phyloP scores from a whole-genome alignment of 2,797 vertebrate genomes.

The Fratercula arctica region DNA sequence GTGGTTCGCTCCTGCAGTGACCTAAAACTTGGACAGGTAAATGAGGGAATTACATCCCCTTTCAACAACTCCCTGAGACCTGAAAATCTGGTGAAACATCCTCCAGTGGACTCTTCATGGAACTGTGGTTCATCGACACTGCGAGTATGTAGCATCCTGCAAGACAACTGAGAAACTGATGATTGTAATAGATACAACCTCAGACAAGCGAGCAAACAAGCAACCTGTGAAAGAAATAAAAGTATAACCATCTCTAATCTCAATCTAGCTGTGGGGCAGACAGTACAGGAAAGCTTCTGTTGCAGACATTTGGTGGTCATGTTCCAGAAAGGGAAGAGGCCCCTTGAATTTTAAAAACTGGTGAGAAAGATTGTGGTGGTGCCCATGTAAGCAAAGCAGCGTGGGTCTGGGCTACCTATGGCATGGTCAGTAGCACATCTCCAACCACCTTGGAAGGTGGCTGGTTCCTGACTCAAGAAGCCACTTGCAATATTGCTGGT shows the following conservation, averaged over 20 bases:
- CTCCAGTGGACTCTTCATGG: neutral
- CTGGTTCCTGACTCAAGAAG: neutral
- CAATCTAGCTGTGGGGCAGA: neutral
- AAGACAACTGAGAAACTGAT: neutral
- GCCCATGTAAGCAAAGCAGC: neutral
- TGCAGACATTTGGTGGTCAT: neutral
- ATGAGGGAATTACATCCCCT: neutral
- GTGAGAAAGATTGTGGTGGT: neutral
- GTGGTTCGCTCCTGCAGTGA: neutral
- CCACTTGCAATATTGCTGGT: neutral
- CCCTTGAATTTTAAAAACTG: neutral
- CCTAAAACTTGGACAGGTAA: conserved; percentile 17
- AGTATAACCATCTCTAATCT: neutral
- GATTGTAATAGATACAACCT: neutral
- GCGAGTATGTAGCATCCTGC: neutral
- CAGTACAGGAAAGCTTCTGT: neutral
- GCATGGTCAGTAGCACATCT: neutral
- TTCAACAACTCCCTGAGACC: neutral
- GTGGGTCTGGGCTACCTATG: neutral
- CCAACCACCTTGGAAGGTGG: neutral
- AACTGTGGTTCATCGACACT: neutral
- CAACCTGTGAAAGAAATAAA: neutral
- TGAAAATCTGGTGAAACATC: neutral
- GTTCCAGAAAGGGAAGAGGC: neutral
- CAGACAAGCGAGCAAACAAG: neutral